Conservation (phyloP, 2,888 invertebrate genomes). For the Pterostichus madidus region DNA sequence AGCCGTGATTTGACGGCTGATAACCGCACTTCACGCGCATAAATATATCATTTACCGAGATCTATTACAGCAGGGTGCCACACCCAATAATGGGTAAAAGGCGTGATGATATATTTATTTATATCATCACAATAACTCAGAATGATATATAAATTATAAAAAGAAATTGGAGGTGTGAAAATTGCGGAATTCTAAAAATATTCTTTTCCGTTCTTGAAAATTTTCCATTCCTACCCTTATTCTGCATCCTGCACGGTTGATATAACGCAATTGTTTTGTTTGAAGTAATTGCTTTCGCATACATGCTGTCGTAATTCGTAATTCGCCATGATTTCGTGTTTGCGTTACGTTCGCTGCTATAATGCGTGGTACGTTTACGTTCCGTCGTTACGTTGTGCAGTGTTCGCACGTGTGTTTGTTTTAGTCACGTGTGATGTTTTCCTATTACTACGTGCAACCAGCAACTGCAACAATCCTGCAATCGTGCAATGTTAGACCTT, state of each 20-base stretch:
- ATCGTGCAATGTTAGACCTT: not conserved
- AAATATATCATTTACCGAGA: too few relatives aligned
- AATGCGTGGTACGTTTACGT: slow-evolving; percentile 47
- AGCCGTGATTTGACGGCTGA: too few relatives aligned
- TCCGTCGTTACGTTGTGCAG: not conserved
- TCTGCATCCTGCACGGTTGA: not conserved
- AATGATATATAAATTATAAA: too few relatives aligned
- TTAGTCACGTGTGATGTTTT: slow-evolving; percentile 44
- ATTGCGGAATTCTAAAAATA: too few relatives aligned
- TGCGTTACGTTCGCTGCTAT: slow-evolving; percentile 48
- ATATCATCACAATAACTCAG: too few relatives aligned
- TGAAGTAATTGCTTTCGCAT: slow-evolving; percentile 38
- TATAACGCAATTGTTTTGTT: slow-evolving; percentile 36
- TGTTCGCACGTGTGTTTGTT: slow-evolving; percentile 40
- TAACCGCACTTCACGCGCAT: too few relatives aligned
- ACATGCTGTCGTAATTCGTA: slow-evolving; percentile 43
- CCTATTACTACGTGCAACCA: slow-evolving; percentile 26
- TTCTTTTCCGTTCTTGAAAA: too few relatives aligned
- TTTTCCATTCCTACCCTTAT: not conserved
- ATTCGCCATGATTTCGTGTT: slow-evolving; percentile 58
- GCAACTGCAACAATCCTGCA: not conserved
- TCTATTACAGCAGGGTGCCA: too few relatives aligned
- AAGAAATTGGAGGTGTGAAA: too few relatives aligned
- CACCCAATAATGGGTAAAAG: too few relatives aligned
- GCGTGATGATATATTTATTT: too few relatives aligned